These are phyloP conservation scores for Palloptera scutellata DNA, from an alignment of 2,888 invertebrate species.

Conservation along the genomic window DNA sequence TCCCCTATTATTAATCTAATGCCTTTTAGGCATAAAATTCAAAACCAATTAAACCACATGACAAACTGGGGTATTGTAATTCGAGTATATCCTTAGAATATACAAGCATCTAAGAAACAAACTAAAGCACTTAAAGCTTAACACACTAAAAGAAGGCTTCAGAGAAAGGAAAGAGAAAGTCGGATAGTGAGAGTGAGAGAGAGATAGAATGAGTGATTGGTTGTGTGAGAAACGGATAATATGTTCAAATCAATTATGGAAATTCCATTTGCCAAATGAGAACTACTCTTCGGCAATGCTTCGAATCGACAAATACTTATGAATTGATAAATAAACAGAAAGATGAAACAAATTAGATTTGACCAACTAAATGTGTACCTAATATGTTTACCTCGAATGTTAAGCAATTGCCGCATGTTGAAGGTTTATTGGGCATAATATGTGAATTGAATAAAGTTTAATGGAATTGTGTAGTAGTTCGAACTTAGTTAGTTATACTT, in stretches of 20 bases:
- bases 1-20: too few relatives aligned
- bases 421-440: conserved; percentile 1
- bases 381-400: not conserved
- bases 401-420: not conserved
- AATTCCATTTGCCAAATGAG: conserved; percentile 8
- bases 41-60: too few relatives aligned
- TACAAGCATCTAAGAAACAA: too few relatives aligned
- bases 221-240: conserved; percentile 7
- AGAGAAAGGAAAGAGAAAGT: too few relatives aligned
- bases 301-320: not conserved
- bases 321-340: not conserved
- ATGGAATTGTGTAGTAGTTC: not conserved
- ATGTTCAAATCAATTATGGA: conserved; percentile 28
- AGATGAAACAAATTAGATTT: not conserved
- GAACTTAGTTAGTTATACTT: not conserved
- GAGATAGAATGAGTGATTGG: too few relatives aligned
- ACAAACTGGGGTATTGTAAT: too few relatives aligned
- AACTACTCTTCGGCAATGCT: not conserved
- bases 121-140: too few relatives aligned
- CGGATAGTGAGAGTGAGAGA: too few relatives aligned
- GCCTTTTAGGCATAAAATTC: too few relatives aligned
- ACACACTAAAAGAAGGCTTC: too few relatives aligned
- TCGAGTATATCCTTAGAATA: too few relatives aligned
- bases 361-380: not conserved
- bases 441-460: not conserved